phyloP scores from a whole-genome alignment of 2,888 invertebrate genomes.

The Aporophyla lueneburgensis region DNA sequence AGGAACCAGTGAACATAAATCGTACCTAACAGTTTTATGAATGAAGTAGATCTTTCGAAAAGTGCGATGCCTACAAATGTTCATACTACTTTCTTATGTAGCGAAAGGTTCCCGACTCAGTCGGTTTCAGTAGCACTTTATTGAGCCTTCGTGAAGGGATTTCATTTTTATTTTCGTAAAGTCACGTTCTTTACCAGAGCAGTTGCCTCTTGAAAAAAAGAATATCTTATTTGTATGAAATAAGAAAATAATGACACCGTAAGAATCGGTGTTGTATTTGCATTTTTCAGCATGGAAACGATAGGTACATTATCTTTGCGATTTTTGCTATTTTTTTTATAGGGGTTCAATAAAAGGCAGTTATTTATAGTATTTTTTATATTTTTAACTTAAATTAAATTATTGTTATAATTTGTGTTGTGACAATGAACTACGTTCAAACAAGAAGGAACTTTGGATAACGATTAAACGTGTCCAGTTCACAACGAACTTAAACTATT shows the following conservation, averaged over 20 bases:
- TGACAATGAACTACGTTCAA: conserved; percentile 87
- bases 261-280: background rate
- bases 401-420: conserved; percentile 73
- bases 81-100: background rate
- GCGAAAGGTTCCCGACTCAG: background rate
- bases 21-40: background rate
- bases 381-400: conserved; percentile 25
- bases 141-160: background rate
- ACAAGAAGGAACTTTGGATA: conserved; percentile 44
- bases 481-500: conserved; percentile 77
- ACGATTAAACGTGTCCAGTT: conserved; percentile 86
- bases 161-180: conserved; percentile 2
- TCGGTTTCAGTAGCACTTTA: conserved; percentile 9
- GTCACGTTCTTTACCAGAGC: conserved; percentile 1
- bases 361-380: background rate
- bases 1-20: background rate
- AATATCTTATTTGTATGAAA: background rate
- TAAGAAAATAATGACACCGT: background rate
- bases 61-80: background rate
- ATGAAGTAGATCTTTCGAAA: background rate
- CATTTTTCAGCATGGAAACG: background rate
- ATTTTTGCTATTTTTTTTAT: background rate
- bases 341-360: conserved; percentile 17
- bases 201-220: background rate
- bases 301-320: no score